Base-by-base conservation (phyloP, 1,140 invertebrate species). In the Drosophila trapezifrons region DNA sequence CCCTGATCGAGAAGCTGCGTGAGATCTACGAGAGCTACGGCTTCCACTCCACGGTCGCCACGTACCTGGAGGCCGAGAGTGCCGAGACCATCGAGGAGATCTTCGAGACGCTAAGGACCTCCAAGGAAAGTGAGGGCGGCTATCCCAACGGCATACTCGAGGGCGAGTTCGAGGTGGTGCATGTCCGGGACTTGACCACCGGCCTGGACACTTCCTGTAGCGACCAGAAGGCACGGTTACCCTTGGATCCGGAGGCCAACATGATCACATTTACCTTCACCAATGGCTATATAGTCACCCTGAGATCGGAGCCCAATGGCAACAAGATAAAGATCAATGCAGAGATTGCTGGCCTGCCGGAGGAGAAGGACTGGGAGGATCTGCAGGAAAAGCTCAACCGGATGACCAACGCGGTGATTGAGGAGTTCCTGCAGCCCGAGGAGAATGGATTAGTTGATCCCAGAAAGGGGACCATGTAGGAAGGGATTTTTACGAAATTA, bases 251-350 rank as follows among this genome's bases (percentile, higher is more conserved):
- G 94, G 93, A 35, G 94, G 42, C 73, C 96, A 32, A 99, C 92
- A 98, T 99, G 98, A 96, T 99, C 12, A 98, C 98, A 1, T 98
- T 99, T 91, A 95, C 94, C 12, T 98, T 99, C 92, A 93, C 94
- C 42, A 98, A 97, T 93, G 98, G 97, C 2, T 94, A 97, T 78
- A 94, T 96, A 4, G 94, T 96, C 3, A 99, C 98, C 0, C 92
- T 99, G 12, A 94, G 99, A 63, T 98, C 97, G 1, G 99, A 98
- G 93, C 98, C 98, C 15, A 99, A 98, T 0, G 98, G 99, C 92
- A 98, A 98, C 18, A 99, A 99, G 93, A 95, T 99, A 47, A 99
- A 98, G 93, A 98, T 98, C 91, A 99, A 99, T 92, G 96, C 97
- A 1, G 98, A 99, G 93, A 93, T 98, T 17, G 95, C 96, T 69